Base-by-base conservation (phyloP, 2,888 invertebrate genomes). In the Phalangium opilio region DNA sequence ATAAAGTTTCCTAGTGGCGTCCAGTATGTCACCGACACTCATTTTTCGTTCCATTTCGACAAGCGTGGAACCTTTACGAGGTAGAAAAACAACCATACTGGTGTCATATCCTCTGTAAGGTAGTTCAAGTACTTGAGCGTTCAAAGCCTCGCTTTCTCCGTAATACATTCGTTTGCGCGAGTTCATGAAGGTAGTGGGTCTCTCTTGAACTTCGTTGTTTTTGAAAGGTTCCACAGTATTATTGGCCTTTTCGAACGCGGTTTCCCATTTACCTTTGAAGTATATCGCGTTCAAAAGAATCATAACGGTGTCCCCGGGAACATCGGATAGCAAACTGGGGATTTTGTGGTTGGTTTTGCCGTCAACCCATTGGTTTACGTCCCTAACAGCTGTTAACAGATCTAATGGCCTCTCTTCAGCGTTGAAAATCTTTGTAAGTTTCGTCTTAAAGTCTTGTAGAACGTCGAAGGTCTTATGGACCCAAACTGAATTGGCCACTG, bases 91-190 rank as follows among this genome's bases (percentile, higher is more conserved):
- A 2, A 43, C 7, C 43, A 43, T 43, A 15, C 32, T 32, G 11
- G 27, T 32, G 10, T 43, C 32, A 18, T 33, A 10, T 15, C 43
- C 43, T 43, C 27, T 43, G 33, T 43, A 43, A 14, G 43, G 43
- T 15, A 43, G 10, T 8, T 43, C 43, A 7, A 43, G 14, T 14
- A 32, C 8, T n/a, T 43, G 33, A 14, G 38, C 15, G 17, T 14
- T 38, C 14, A 38, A 38, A 38, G 8, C 18, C 2, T 15, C 15
- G n/a, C 15, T 18, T 8, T 38, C 15, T 8, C 17, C 38, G 18
- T 17, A 38, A 17, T 10, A 18, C 15, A 38, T 17, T 38, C 15
- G 10, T 38, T 18, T 18, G 10, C 38, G 15, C 2, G 18, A 18
- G 17, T 17, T 38, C 38, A 38, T 38, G 17, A 38, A 17, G 18